Evolutionary conservation across 2,888 invertebrate species (phyloP).

Genomic region (Oeneis ivallda): DNA sequence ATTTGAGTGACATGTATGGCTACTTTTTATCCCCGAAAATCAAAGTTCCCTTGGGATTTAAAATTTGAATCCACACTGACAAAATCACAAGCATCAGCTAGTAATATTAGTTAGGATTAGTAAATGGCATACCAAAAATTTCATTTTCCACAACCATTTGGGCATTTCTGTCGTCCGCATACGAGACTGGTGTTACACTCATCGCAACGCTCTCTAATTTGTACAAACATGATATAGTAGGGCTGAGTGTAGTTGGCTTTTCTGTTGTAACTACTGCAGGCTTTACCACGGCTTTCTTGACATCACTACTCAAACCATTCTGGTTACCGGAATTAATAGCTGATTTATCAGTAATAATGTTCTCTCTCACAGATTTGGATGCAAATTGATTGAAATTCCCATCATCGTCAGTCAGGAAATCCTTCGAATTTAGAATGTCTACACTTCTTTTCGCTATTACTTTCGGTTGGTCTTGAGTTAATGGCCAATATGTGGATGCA

Average conservation of each 20-base stretch:
- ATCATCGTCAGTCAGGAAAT: constrained; percentile 50
- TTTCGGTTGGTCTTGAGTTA: constrained; percentile 52
- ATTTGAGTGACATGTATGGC: too few relatives aligned
- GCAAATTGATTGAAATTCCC: constrained; percentile 50
- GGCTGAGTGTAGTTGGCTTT: constrained; percentile 53
- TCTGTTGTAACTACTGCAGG: constrained; percentile 51
- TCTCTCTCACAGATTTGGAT: constrained; percentile 48
- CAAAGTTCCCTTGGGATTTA: too few relatives aligned
- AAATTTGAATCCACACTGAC: too few relatives aligned
- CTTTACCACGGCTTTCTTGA: constrained; percentile 59
- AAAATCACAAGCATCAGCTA: background rate
- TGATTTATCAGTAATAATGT: constrained; percentile 45
- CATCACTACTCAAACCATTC: constrained; percentile 52
- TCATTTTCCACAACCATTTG: constrained; percentile 67
- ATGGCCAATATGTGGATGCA: constrained; percentile 50
- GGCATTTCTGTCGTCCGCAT: constrained; percentile 63
- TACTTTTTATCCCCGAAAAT: too few relatives aligned
- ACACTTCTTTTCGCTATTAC: constrained; percentile 61
- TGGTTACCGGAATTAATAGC: constrained; percentile 51
- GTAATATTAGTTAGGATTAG: background rate
- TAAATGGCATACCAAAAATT: constrained; percentile 57
- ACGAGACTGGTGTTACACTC: constrained; percentile 64
- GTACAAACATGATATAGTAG: constrained; percentile 65
- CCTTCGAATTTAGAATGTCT: constrained; percentile 55
- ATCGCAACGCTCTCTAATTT: constrained; percentile 65